These are phyloP conservation scores for Mycetomoellerius zeteki DNA, from an alignment of 1,140 invertebrate species.

Conservation along the genomic window DNA sequence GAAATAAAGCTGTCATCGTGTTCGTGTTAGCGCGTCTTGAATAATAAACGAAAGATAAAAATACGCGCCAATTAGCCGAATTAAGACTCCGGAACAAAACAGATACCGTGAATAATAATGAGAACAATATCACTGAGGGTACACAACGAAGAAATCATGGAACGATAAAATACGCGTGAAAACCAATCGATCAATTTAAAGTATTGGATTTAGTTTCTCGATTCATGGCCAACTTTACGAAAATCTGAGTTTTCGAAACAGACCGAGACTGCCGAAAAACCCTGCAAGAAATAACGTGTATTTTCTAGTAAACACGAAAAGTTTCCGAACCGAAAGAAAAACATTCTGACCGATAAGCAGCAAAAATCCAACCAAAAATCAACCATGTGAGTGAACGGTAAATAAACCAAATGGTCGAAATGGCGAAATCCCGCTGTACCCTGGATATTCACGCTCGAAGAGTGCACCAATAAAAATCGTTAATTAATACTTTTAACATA, in stretches of 20 bases:
- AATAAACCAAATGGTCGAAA: constrained; percentile 32
- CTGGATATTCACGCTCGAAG: constrained; percentile 1
- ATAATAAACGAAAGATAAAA: constrained; percentile 49
- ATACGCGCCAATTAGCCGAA: constrained; percentile 53
- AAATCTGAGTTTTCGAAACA: neutral
- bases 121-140: neutral
- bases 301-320: neutral
- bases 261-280: neutral
- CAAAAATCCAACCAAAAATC: constrained; percentile 9
- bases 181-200: constrained; percentile 15
- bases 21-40: constrained; percentile 15
- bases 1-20: constrained; percentile 72
- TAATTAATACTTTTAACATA: constrained; percentile 56
- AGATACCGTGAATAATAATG: constrained; percentile 13
- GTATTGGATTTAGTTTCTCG: neutral
- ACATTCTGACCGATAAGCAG: neutral
- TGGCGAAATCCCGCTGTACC: neutral
- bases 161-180: constrained; percentile 15
- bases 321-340: neutral
- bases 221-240: constrained; percentile 5
- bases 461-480: constrained; percentile 45
- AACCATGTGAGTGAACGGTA: constrained; percentile 5
- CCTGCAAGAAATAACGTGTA: neutral
- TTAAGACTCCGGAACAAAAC: constrained; percentile 21
- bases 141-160: neutral